phyloP scores from a whole-genome alignment of 1,140 invertebrate species.

The Schlechtendalia chinensis region DNA sequence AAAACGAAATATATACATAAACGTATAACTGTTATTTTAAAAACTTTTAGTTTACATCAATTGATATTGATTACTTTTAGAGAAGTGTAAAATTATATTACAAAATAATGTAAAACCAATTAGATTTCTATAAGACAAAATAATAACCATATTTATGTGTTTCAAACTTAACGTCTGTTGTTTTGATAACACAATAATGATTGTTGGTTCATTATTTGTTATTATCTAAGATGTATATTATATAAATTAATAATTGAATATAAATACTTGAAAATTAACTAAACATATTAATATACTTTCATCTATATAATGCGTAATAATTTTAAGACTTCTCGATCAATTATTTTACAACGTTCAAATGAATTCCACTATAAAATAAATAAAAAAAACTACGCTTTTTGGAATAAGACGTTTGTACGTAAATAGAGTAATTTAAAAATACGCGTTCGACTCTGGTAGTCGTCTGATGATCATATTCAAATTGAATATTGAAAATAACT shows the following conservation, averaged over 20 bases:
- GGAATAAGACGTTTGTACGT: too few species aligned
- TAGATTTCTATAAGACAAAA: background rate
- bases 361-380: too few species aligned
- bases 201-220: background rate
- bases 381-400: too few species aligned
- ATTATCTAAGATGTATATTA: background rate
- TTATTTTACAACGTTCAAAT: background rate
- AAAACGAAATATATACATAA: slow-evolving; percentile 7
- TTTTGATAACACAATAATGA: background rate
- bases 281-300: background rate
- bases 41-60: slow-evolving; percentile 23
- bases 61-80: background rate
- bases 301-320: background rate
- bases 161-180: background rate
- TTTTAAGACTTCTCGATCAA: background rate
- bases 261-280: background rate
- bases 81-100: background rate
- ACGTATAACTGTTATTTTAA: background rate
- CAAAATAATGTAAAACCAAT: background rate
- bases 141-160: background rate
- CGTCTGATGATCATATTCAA: too few species aligned
- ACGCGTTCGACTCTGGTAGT: too few species aligned
- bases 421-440: too few species aligned
- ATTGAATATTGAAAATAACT: too few species aligned
- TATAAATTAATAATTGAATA: background rate